Evolutionary conservation across 2,797 vertebrate species (phyloP), one percentile per base, ranked within the genome.

Genomic region (Spheniscus humboldti): DNA sequence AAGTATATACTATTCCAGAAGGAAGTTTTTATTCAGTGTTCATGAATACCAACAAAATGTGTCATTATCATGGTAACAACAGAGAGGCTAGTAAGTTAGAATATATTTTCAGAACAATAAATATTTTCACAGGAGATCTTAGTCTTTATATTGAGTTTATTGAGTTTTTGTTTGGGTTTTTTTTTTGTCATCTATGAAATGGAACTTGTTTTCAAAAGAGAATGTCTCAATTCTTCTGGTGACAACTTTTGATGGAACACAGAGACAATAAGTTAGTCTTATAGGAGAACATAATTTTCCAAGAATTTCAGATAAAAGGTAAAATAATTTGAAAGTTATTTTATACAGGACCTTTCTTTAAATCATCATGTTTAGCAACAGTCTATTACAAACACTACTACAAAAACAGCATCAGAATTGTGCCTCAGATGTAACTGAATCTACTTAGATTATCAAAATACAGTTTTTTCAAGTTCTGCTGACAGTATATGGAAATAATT

Each of bases 1-100:
- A 39, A 1, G 0, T 11, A 28, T 22, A 3, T 68, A 15, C 1
- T 66, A 7, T 43, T 77, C 15, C 30, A 39, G 7, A 10, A 47
- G 25, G 7, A 80, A 43, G 3, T 0, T 86, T 62, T 76, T 60
- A 13, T 56, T 50, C 28, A 39, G 4, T 55, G 16, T 53, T 60
- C 25, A 52, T 66, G 7, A 20, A 17, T 41, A n/a, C 11, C 37
- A 81, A 72, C 2, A 67, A 86, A 72, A 68, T 19, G 1, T 5
- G 10, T 63, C 45, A 35, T 72, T 62, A 48, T 81, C 17, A 25
- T 18, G 22, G 13, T 48, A 67, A 24, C 1, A 53, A 25, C 2
- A 78, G 11, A 52, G 9, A 48, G 13, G 14, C 2, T 67, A 41
- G 8, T 39, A 86, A 67, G 6, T 41, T 28, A 52, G 17, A 69